Percentiles rank a stretch among this genome's conserved stretches.
Conservation (phyloP, 2,888 invertebrate species). For the Eristalis arbustorum region DNA sequence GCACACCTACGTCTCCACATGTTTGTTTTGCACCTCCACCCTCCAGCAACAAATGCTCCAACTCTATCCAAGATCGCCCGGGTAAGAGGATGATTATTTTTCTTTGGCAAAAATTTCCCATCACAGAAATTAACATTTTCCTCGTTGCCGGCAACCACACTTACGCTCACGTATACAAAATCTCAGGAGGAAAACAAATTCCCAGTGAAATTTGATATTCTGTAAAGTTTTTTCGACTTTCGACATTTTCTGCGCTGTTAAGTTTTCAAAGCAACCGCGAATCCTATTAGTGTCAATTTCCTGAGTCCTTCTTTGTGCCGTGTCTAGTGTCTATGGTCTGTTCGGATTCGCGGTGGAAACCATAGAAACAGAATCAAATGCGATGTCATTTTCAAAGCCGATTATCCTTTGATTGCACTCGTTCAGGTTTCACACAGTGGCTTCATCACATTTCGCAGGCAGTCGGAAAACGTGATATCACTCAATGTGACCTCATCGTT, state of each 20-base stretch:
- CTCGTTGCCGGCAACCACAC: not conserved
- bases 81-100: not conserved
- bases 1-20: too few species aligned
- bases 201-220: not conserved
- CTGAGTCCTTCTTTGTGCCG: not conserved
- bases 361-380: constrained; percentile 26
- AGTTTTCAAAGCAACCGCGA: not conserved
- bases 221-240: not conserved
- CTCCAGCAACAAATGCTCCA: not conserved
- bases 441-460: not conserved
- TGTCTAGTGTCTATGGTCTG: not conserved
- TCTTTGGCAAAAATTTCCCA: not conserved
- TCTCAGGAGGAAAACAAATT: not conserved
- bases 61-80: not conserved
- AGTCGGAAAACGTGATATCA: not conserved
- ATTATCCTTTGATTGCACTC: constrained; percentile 43
- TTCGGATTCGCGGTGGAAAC: constrained; percentile 1
- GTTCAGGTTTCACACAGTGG: constrained; percentile 19
- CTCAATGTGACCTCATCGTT: not conserved
- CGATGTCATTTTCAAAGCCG: constrained; percentile 37
- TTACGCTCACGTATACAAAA: not conserved
- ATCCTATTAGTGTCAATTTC: not conserved
- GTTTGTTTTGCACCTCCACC: not conserved
- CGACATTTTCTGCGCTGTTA: not conserved
- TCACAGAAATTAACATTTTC: not conserved